Percentiles rank a stretch among this genome's conserved stretches.
Conservation (phyloP, 2,113 vertebrate genomes). For the Choloepus hoffmanni region DNA sequence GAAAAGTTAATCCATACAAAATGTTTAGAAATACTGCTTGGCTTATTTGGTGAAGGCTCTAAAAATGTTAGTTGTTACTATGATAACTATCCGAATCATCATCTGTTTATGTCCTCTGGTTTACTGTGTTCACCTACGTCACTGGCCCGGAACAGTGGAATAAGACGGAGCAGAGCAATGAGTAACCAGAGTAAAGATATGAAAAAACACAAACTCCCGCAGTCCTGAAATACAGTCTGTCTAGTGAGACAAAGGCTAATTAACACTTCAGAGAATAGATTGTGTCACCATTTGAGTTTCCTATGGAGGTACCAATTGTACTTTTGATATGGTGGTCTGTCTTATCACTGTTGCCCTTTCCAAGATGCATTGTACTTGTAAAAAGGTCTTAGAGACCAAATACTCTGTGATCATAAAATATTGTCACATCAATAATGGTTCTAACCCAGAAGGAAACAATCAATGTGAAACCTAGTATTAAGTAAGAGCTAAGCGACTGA, state of each 20-base stretch:
- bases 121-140: background rate
- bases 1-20: background rate
- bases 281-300: background rate
- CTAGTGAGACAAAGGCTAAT: constrained; percentile 14
- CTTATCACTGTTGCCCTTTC: background rate
- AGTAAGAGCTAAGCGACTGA: constrained; percentile 41
- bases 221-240: background rate
- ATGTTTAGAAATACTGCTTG: background rate
- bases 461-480: constrained; percentile 52
- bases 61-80: background rate
- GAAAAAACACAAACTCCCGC: background rate
- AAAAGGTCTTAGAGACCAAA: constrained; percentile 5
- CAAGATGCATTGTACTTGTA: background rate
- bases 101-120: background rate
- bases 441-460: constrained; percentile 62
- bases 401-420: constrained; percentile 51
- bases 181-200: background rate
- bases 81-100: background rate
- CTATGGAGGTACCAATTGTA: background rate
- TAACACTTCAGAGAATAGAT: background rate
- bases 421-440: constrained; percentile 7
- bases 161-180: background rate
- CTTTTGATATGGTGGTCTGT: background rate
- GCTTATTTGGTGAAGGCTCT: background rate
- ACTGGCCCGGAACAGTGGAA: background rate